Evolutionary conservation across 2,888 invertebrate species (phyloP).

Genomic region (Disparrhopalites patrizii): DNA sequence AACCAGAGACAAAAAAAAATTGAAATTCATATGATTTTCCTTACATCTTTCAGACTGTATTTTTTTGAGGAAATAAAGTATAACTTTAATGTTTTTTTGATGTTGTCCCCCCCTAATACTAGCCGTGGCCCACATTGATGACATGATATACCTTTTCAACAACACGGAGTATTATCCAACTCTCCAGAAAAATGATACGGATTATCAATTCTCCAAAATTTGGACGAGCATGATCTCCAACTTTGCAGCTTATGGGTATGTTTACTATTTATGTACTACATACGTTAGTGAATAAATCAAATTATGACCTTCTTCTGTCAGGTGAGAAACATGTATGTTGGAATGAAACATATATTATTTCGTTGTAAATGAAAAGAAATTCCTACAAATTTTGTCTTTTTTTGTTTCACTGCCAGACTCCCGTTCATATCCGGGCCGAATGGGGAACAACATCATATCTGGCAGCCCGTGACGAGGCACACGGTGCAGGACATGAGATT

Average conservation of each 20-base stretch:
- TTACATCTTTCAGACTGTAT: no score
- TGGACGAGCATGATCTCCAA: slow-evolving; percentile 41
- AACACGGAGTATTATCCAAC: slow-evolving; percentile 42
- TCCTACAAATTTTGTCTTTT: no score
- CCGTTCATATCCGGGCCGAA: slow-evolving; percentile 17
- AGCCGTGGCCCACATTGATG: slow-evolving; percentile 44
- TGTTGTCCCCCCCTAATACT: background rate
- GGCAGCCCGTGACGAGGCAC: slow-evolving; percentile 36
- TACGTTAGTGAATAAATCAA: no score
- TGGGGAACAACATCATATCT: slow-evolving; percentile 24
- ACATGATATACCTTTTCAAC: slow-evolving; percentile 43
- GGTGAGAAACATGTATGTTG: no score
- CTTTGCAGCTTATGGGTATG: slow-evolving; percentile 44
- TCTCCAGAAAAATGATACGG: slow-evolving; percentile 36
- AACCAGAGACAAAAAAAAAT: no score
- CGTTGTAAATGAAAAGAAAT: background rate
- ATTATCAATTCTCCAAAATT: slow-evolving; percentile 33
- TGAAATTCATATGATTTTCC: no score
- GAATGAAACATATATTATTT: no score
- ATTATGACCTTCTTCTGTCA: no score
- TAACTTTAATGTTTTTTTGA: background rate
- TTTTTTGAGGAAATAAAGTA: no score
- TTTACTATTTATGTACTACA: background rate
- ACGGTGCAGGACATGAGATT: slow-evolving; percentile 28
- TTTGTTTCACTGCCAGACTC: slow-evolving; percentile 7